Base-by-base conservation (phyloP, 2,888 invertebrate species). In the Loripinus fragilis region DNA sequence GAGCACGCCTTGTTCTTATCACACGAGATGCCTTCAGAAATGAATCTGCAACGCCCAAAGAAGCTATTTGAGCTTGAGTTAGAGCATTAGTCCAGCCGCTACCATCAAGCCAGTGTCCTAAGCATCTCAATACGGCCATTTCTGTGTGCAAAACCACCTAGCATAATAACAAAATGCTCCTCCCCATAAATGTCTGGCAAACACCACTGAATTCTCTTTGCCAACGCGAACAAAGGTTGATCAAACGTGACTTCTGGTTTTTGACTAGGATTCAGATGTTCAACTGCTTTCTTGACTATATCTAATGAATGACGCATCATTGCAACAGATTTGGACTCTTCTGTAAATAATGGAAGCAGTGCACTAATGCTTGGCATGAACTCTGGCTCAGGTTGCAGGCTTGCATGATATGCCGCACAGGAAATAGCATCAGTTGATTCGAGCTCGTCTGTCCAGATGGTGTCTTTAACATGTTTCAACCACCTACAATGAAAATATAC, bases 381-480 rank as follows among this genome's bases (percentile, higher is more conserved):
- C 30, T 33, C 33, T 33, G 17, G 64, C 15, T 64, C 33, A 5
- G 8, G 33, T 12, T 64, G 28, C 23, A 12, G 28, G 5, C 25
- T 28, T 3, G 65, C 65, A 65, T 65, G 65, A 23, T 65, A 65
- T 65, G 65, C 35, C 3, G n/a, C n/a, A n/a, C n/a, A n/a, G n/a
- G 65, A 65, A 2, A 35, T 35, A n/a, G 5, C 17, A 28, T 28
- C 28, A 55, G 23, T 55, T 7, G 2, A 25, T 17, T 20, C 50
- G 7, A 20, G 50, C 8, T 50, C 50, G 10, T 50, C 20, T 20
- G 17, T 7, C n/a, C 10, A 15, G 10, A 50, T 20, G 10, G 20
- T 50, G 10, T 50, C 50, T 50, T 20, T 15, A 50, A 50, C 50
- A 50, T 50, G 50, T 23, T 50, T 20, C 50, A 50, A 50, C 50